phyloP scores from a whole-genome alignment of 2,797 vertebrate species.

The Muscicapa comitata region DNA sequence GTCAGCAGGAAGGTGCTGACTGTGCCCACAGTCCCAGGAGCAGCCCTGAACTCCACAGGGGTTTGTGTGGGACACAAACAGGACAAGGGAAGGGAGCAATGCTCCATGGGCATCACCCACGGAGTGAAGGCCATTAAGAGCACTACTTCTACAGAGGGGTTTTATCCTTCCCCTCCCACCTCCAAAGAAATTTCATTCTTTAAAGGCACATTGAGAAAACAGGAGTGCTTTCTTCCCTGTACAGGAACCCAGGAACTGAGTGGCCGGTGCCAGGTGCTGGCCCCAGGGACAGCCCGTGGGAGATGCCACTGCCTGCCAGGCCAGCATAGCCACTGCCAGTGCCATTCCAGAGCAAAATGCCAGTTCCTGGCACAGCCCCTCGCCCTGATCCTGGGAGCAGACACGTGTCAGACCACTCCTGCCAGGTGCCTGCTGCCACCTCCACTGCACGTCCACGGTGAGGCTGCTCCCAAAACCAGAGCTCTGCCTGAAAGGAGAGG shows the following conservation, averaged over 20 bases:
- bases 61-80: no score
- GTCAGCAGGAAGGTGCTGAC: not conserved
- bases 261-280: not conserved
- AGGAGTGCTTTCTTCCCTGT: not conserved
- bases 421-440: not conserved
- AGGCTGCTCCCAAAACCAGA: not conserved
- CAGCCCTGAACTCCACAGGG: not conserved
- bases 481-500: not conserved
- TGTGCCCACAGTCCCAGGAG: not conserved
- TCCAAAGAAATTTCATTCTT: not conserved
- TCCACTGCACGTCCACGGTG: rapidly evolving
- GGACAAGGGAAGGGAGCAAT: not conserved
- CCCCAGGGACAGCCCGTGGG: not conserved
- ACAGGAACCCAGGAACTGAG: not conserved
- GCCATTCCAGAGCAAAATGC: rapidly evolving
- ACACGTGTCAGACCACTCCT: not conserved
- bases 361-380: rapidly evolving
- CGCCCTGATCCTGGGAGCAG: not conserved
- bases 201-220: not conserved
- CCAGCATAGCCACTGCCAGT: not conserved
- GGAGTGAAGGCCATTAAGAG: not conserved
- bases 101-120: not conserved
- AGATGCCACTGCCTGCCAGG: not conserved
- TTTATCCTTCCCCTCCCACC: not conserved
- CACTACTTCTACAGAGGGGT: not conserved